A percentile compares a stretch with the other conserved stretches of the same genome.
phyloP scores from a whole-genome alignment of 2,113 vertebrate genomes.

The Caretta caretta region DNA sequence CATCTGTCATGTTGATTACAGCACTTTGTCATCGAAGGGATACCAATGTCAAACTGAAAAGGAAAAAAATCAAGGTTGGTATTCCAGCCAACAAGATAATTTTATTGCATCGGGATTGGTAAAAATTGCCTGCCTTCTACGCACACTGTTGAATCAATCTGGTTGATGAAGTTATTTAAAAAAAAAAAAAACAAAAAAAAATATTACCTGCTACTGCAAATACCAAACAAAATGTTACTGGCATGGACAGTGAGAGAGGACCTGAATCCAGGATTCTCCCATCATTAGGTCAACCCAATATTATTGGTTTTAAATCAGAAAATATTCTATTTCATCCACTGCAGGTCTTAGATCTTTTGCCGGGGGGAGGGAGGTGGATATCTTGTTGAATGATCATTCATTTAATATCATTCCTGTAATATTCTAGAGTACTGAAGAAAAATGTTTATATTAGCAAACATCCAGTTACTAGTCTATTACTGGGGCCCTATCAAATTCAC shows the following conservation, averaged over 20 bases:
- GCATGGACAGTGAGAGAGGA: neutral
- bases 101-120: neutral
- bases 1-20: slow-evolving; percentile 96
- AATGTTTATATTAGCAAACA: neutral
- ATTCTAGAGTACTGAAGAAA: neutral
- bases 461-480: neutral
- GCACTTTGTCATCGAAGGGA: slow-evolving; percentile 96
- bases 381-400: neutral
- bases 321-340: neutral
- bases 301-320: neutral
- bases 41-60: slow-evolving; percentile 94
- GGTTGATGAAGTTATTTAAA: neutral
- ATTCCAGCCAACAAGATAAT: neutral
- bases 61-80: neutral
- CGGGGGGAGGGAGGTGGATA: accelerated
- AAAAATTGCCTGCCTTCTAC: neutral
- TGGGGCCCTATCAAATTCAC: neutral
- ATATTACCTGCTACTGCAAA: neutral
- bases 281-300: accelerated
- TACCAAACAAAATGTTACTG: neutral
- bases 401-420: neutral
- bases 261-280: neutral
- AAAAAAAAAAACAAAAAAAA: no score
- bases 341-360: neutral
- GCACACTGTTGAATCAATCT: neutral